Conservation (phyloP, 1,140 invertebrate genomes). For the Drosophila rufa region DNA sequence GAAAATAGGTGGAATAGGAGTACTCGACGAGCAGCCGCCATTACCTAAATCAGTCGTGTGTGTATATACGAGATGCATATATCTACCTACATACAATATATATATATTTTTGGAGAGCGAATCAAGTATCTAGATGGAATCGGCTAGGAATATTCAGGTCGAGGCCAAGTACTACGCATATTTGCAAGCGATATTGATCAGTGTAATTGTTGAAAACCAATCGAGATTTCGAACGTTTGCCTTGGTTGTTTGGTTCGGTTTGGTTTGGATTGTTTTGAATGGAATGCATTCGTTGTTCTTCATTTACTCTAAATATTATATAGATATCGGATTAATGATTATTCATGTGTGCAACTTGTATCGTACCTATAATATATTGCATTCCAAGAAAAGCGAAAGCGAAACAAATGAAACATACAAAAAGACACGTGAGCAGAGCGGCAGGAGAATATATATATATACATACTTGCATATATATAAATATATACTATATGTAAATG, state of each 20-base stretch:
- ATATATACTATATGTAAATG: constrained; percentile 71
- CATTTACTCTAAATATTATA: constrained; percentile 48
- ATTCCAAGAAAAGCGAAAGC: constrained; percentile 31
- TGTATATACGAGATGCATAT: constrained; percentile 57
- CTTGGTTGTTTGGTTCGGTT: constrained; percentile 63
- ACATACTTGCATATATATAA: constrained; percentile 55
- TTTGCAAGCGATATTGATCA: constrained; percentile 34
- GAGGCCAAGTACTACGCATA: constrained; percentile 47
- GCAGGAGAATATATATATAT: constrained; percentile 46
- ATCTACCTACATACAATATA: constrained; percentile 43
- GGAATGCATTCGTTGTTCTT: constrained; percentile 54
- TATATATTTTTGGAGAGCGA: constrained; percentile 73
- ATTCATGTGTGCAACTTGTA: constrained; percentile 68
- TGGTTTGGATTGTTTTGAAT: constrained; percentile 56
- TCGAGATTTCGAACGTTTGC: constrained; percentile 31
- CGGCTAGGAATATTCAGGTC: constrained; percentile 34
- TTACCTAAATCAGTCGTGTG: constrained; percentile 44
- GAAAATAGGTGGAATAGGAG: constrained; percentile 32
- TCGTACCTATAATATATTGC: constrained; percentile 40
- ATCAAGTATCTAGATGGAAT: constrained; percentile 44
- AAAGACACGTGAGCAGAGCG: constrained; percentile 27
- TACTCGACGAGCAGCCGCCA: constrained; percentile 39
- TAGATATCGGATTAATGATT: constrained; percentile 52
- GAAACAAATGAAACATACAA: constrained; percentile 35
- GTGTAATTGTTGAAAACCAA: constrained; percentile 58